Evolutionary conservation across 2,888 invertebrate genomes (phyloP), one percentile per base, ranked within the genome.

Genomic region (Erpobdella octoculata): DNA sequence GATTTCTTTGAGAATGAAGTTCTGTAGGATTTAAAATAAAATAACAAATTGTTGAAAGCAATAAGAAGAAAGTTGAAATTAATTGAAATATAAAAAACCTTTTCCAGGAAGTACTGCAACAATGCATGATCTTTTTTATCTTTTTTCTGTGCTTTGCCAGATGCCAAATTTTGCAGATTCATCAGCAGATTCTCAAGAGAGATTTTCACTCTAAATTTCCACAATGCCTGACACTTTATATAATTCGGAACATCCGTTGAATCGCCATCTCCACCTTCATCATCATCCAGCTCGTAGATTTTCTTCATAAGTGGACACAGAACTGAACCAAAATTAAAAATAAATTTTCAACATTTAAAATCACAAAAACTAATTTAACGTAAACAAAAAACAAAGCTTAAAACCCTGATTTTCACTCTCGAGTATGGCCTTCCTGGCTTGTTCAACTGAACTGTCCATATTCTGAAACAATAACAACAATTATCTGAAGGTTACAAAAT

Each of bases 1-100:
- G 59, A 79, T 71, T 5, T 78, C 78, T 71, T 76, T 71, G 62
- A 79, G 72, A 37, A 74, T 72, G 33, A 75, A 76, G 35, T 78
- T 77, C 79, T 79, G 53, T 8, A 68, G 31, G 53, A 28, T 12
- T n/a, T n/a, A 35, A n/a, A 31, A 53, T 3, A 46, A 8, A 33
- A 41, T 41, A 41, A 41, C 9, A 12, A 12, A 41, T 9, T 18
- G 18, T 9, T 65, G 18, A 66, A 28, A 21, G 15, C 25, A 48
- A 21, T 1, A 38, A 67, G 15, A 25, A 28, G 2, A 15, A 18
- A 15, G n/a, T 41, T 41, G 46, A 41, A 41, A 41, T 41, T 31
- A 35, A 62, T 33, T 5, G 1, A 9, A 1, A 15, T n/a, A 31
- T 33, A 62, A 18, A n/a, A 21, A 28, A 76, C 76, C 75, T 73